These are phyloP conservation scores for Brachionus calyciflorus DNA, from an alignment of 1,140 invertebrate genomes.

Conservation along the genomic window DNA sequence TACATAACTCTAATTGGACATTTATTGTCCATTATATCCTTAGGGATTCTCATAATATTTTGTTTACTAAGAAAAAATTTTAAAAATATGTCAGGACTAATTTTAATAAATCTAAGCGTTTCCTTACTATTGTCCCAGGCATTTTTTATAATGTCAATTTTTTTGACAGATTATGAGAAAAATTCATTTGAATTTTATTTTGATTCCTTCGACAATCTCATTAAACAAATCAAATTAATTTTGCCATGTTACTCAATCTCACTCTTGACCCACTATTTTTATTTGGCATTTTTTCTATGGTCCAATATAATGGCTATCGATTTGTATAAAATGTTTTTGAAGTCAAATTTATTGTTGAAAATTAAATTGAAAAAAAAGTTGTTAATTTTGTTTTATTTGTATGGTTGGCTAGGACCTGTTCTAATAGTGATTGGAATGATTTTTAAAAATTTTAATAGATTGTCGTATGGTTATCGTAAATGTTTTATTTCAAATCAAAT, in stretches of 20 bases:
- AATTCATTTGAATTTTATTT: too few species aligned
- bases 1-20: not conserved
- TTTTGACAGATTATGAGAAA: not conserved
- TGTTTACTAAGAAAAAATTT: not conserved
- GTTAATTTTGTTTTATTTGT: not conserved
- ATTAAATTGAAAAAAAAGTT: not conserved
- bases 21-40: not conserved
- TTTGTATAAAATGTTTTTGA: slow-evolving; percentile 8
- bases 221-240: not conserved
- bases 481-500: slow-evolving; percentile 11
- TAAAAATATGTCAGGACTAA: slow-evolving; percentile 2
- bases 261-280: not conserved
- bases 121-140: slow-evolving; percentile 3
- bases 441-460: slow-evolving; percentile 4
- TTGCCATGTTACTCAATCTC: not conserved
- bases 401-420: not conserved
- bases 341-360: not conserved
- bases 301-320: slow-evolving; percentile 4
- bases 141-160: slow-evolving; percentile 12
- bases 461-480: slow-evolving; percentile 3
- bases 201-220: too few species aligned
- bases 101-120: not conserved
- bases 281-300: not conserved
- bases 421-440: not conserved
- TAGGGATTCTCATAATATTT: not conserved